phyloP scores from a whole-genome alignment of 64 coral and sea anemone species.

The Actinia tenebrosa region DNA sequence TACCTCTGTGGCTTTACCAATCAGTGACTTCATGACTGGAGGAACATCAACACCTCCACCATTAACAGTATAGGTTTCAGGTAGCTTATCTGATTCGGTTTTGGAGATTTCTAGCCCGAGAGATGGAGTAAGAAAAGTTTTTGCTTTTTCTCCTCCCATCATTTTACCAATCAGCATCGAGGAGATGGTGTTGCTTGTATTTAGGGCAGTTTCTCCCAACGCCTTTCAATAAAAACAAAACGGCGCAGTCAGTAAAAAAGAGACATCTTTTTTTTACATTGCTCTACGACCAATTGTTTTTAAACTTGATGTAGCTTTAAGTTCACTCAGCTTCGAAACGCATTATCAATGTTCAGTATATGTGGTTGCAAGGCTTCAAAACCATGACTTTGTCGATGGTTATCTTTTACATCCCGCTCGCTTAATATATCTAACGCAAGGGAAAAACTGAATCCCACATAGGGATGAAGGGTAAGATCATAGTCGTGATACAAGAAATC shows the following conservation, averaged over 20 bases:
- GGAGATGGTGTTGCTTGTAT: not conserved
- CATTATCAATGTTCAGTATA: not conserved
- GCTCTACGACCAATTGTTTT: too few species aligned
- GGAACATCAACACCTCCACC: slow-evolving; percentile 18
- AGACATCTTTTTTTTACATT: too few species aligned
- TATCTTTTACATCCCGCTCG: too few species aligned
- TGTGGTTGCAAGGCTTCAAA: too few species aligned
- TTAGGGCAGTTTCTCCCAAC: not conserved
- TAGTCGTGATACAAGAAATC: not conserved
- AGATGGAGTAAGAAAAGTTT: not conserved
- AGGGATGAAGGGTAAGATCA: too few species aligned
- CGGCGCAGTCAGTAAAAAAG: not conserved
- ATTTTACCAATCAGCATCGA: not conserved
- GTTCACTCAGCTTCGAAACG: not conserved
- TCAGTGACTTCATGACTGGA: not conserved
- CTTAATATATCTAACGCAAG: too few species aligned
- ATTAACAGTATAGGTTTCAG: not conserved
- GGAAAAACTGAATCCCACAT: too few species aligned
- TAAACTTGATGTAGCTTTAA: not conserved
- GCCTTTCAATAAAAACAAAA: not conserved
- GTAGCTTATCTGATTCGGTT: not conserved
- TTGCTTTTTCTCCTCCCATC: not conserved
- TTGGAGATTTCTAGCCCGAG: not conserved
- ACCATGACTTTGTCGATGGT: too few species aligned
- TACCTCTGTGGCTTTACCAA: not conserved